Conservation (phyloP, 2,113 vertebrate species). For the Craseonycteris thonglongyai region DNA sequence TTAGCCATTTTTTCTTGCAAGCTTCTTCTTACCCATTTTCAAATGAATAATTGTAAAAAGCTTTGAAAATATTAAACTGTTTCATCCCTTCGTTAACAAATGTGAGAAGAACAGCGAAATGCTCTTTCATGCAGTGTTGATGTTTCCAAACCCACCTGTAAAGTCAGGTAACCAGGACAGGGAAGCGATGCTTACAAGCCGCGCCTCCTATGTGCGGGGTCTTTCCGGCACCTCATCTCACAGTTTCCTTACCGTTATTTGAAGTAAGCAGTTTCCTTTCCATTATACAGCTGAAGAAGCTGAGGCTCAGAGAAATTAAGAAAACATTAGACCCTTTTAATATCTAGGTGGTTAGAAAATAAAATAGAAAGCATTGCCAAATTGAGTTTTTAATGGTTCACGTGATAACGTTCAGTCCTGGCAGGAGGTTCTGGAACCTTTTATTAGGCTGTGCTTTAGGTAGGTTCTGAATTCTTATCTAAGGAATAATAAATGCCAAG, state of each 20-base stretch:
- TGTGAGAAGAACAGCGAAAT: fast-evolving
- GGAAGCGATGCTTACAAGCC: fast-evolving
- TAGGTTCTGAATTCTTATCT: background rate
- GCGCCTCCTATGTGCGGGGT: fast-evolving
- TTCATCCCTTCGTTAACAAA: background rate
- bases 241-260: background rate
- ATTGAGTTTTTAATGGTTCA: background rate
- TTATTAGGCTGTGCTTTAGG: background rate
- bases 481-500: background rate
- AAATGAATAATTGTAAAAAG: background rate
- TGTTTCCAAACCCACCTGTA: background rate
- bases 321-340: background rate
- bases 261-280: background rate
- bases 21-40: background rate
- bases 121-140: fast-evolving
- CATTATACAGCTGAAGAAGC: background rate
- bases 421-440: background rate
- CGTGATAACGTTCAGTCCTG: background rate
- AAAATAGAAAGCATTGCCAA: background rate
- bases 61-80: background rate
- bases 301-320: background rate
- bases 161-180: background rate
- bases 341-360: background rate
- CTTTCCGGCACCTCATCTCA: background rate
- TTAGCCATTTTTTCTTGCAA: background rate